Base-by-base conservation (phyloP, 2,888 invertebrate genomes). In the Boloria selene region DNA sequence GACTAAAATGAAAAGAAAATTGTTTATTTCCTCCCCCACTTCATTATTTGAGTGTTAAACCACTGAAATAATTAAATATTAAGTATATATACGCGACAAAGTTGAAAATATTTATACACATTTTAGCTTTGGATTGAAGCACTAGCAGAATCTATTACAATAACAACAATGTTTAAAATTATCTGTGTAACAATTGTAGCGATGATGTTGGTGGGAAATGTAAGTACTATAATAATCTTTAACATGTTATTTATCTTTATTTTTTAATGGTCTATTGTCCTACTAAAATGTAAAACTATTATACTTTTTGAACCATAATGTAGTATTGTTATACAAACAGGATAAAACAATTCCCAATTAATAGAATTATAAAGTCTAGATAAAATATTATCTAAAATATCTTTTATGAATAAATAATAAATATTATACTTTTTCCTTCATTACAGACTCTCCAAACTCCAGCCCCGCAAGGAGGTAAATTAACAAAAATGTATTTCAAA, bases 121-220 rank as follows among this genome's bases (percentile, higher is more conserved):
- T 49, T 31, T 49, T 17, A 16, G 14, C 17, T 17, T 49, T 38
- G 31, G 10, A 2, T 31, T 10, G 31, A 59, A 49, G 7, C 52
- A n/a, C 7, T 42, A 13, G 14, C 14, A 22, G 26, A 42, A 42
- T 3, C 13, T 42, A 16, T 22, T 16, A 42, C 4, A 1, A 69
- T 61, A 64, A 22, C 4, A 1, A 69, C 64, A 64, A 69, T 69
- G 69, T 67, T 67, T 47, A 69, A 67, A 62, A 42, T 69, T 26
- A 13, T 59, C n/a, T 54, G 42, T 61, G 53, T 67, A 13, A 54
- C 59, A n/a, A 14, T 67, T 54, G 44, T 69, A n/a, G 64, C 64
- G 31, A 17, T 69, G 45, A 67, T 69, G 67, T 18, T 69, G 13
- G 45, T 67, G 49, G 64, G 61, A 18, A 61, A 61, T 44, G 69